Base-by-base conservation (phyloP, 2,888 invertebrate genomes). In the Lasioglossum villosulum region DNA sequence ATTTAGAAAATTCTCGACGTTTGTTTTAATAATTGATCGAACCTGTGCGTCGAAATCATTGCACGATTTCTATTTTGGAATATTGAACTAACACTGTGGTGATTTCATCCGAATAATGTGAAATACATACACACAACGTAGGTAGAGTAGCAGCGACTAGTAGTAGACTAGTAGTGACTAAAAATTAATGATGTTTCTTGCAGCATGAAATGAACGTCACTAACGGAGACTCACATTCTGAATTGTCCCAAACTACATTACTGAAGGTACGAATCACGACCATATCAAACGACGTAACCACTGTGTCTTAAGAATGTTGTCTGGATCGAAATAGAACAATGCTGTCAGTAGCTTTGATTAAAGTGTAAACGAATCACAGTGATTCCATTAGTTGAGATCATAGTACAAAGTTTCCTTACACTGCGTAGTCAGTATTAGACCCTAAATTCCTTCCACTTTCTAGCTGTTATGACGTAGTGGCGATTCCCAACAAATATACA, bases 121-220 rank as follows among this genome's bases (percentile, higher is more conserved):
- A n/a, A 10, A 56, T n/a, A n/a, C 56, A 56, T 63, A 52, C 30
- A 30, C 63, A 63, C 30, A 30, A 63, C 30, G 63, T 30, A 30
- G 30, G 5, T 68, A 68, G 3, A 68, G 66, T 34, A 34, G 66
- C 37, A 66, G 39, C 2, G 39, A 39, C 39, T 10, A 10, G 63
- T 66, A 66, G 66, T 66, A 66, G 34, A 66, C 3, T n/a, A 23
- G 12, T 68, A 37, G 37, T 39, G 23, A 68, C 68, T 68, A 68
- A 68, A 68, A 39, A 74, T 56, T 37, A 52, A 52, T 34, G 23
- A 52, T 68, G 37, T 68, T 68, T 68, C 68, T 68, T 68, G 68
- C 68, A 68, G 68, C 68, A 68, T 68, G 68, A 68, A 68, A 68
- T 68, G 68, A 68, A 68, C 37, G 68, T 68, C 68, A 68, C 68